A percentile compares a stretch with the other conserved stretches of the same genome.
These are phyloP conservation scores for Spondyliosoma cantharus DNA, from an alignment of 2,797 vertebrate species.

Conservation along the genomic window DNA sequence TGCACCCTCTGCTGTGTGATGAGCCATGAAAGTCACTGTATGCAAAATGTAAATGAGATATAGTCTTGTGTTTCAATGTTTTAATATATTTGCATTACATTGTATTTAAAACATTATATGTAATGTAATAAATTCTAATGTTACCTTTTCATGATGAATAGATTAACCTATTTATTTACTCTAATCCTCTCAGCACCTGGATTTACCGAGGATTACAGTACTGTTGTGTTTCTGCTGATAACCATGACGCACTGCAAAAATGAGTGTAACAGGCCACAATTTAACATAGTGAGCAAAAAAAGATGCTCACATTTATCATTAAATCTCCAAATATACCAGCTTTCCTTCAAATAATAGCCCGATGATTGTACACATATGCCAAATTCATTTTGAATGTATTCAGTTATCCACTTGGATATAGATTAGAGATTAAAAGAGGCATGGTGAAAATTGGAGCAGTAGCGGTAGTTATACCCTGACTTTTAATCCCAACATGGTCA, in stretches of 20 bases:
- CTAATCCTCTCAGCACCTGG: slow-evolving; percentile 28
- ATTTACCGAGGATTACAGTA: not conserved
- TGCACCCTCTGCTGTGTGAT: not conserved
- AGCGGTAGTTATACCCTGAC: not conserved
- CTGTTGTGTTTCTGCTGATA: slow-evolving; percentile 28
- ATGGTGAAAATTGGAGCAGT: not conserved
- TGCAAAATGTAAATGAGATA: not conserved
- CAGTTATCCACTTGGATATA: slow-evolving; percentile 20
- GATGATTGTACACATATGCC: not conserved
- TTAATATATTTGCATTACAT: not conserved
- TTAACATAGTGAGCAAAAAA: not conserved
- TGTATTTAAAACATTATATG: not conserved
- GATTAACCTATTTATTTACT: slow-evolving; percentile 20
- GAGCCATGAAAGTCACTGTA: not conserved
- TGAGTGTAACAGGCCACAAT: slow-evolving; percentile 23
- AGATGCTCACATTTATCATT: slow-evolving; percentile 19
- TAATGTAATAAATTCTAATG: not conserved
- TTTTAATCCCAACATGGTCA: not conserved
- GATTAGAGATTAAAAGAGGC: slow-evolving; percentile 14
- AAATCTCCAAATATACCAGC: slow-evolving; percentile 6
- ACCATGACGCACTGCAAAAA: slow-evolving; percentile 23
- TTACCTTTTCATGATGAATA: slow-evolving; percentile 28
- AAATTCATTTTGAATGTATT: slow-evolving; percentile 18
- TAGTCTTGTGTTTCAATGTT: not conserved
- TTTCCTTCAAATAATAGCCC: slow-evolving; percentile 23